Evolutionary conservation across 2,113 vertebrate species (phyloP), one percentile per base, ranked within the genome.

Genomic region (Suncus etruscus): DNA sequence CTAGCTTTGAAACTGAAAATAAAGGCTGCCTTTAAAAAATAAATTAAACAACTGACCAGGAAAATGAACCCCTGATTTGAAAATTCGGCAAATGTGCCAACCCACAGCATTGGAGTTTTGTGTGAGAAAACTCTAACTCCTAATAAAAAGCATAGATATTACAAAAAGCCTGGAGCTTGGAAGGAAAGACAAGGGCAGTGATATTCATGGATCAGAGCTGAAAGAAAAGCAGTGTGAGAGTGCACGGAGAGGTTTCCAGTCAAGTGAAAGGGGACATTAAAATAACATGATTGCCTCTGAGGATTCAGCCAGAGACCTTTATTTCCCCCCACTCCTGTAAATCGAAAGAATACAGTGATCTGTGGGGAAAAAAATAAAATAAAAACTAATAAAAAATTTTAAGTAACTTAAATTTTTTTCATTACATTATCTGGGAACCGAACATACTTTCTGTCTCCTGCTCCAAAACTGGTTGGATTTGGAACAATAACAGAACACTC

Each of bases 1-100:
- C 58, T 91, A 91, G 80, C 88, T 66, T 92, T 96, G 74, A 75
- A 47, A 81, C n/a, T 86, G 85, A 87, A 93, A 91, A 91, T 58
- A 91, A 93, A 90, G 88, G 76, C 63, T 58, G 75, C 70, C 61
- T 91, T 86, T 91, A 47, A 90, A 91, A 95, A 85, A 90, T 76
- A 85, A 91, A 87, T 79, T 74, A 83, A 91, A 81, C 92, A 82
- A 80, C 79, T 90, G 88, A 76, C 87, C 88, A 85, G 86, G 75
- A 96, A 94, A 96, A 97, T 93, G 81, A 48, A 58, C 87, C 51
- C 73, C 86, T 94, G 96, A 94, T 95, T 96, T 96, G 92, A 97
- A 95, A 97, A 93, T 96, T 95, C 87, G 87, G 50, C 84, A 90
- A 79, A 91, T 20, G 70, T 94, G 96, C 94, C 95, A 96, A 91